Conservation (phyloP, 2,797 vertebrate genomes). For the Poeciliopsis presidionis region DNA sequence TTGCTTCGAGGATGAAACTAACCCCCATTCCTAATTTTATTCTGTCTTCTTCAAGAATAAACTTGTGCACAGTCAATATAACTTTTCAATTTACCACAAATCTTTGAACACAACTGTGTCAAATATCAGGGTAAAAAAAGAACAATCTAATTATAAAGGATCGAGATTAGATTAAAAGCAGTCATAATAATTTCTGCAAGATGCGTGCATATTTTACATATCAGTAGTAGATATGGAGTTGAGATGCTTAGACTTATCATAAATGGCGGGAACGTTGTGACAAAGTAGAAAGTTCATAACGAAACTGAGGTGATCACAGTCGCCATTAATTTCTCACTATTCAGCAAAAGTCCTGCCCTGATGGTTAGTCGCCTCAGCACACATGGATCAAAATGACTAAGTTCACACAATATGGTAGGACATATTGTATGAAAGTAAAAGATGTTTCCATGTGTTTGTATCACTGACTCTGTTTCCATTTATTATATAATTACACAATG, state of each 20-base stretch:
- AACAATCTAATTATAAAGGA: neutral
- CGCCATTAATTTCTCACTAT: neutral
- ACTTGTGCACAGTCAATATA: neutral
- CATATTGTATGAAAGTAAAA: neutral
- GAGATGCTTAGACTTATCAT: neutral
- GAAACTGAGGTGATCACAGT: neutral
- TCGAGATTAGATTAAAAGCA: neutral
- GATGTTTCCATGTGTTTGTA: neutral
- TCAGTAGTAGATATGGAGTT: neutral
- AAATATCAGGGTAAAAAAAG: neutral
- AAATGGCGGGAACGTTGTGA: neutral
- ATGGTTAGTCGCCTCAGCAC: neutral
- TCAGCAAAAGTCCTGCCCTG: neutral
- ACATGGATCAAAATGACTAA: neutral
- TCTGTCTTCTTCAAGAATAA: neutral
- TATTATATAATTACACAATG: no score
- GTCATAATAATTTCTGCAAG: neutral
- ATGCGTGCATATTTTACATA: neutral
- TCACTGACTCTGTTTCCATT: no score
- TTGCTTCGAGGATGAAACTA: neutral
- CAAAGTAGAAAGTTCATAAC: neutral
- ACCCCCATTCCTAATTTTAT: neutral
- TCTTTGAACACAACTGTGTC: neutral
- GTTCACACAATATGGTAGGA: neutral
- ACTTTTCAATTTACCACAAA: neutral